Evolutionary conservation across 2,113 vertebrate species (phyloP).

Genomic region (Eupsittula cactorum): DNA sequence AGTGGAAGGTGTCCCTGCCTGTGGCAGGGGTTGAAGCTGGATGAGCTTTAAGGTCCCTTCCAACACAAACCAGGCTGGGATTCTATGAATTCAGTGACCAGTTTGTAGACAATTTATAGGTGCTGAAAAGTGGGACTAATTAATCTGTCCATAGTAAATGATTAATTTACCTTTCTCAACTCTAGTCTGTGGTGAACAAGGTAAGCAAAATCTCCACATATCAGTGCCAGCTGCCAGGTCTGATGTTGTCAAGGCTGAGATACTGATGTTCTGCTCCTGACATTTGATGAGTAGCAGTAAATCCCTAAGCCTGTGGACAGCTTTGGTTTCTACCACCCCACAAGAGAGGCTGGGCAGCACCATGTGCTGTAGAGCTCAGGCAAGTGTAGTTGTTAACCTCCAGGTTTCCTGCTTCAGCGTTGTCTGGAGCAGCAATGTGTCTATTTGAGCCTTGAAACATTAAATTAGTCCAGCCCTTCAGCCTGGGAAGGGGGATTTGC

Average conservation of each 20-base stretch:
- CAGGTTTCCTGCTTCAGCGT: neutral
- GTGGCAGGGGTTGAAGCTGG: neutral
- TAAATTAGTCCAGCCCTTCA: constrained; percentile 2
- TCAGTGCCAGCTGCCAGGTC: neutral
- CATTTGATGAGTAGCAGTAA: neutral
- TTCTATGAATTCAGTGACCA: neutral
- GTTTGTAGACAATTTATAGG: neutral
- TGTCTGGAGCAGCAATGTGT: neutral
- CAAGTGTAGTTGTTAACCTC: neutral
- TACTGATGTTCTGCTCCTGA: neutral
- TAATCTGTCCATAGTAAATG: neutral
- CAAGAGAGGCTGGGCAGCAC: neutral
- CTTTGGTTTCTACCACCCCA: neutral
- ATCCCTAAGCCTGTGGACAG: neutral
- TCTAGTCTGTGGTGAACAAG: neutral
- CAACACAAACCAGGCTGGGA: neutral
- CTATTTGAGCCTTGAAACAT: neutral
- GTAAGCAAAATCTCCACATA: neutral
- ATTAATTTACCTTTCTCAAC: neutral
- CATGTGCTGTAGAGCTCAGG: neutral
- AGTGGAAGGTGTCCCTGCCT: neutral
- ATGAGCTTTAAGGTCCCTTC: neutral
- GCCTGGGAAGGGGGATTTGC: constrained; percentile 25
- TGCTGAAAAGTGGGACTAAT: neutral
- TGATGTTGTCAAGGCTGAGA: neutral